Evolutionary conservation across 2,797 vertebrate species (phyloP).

Genomic region (Sparidentex hasta): DNA sequence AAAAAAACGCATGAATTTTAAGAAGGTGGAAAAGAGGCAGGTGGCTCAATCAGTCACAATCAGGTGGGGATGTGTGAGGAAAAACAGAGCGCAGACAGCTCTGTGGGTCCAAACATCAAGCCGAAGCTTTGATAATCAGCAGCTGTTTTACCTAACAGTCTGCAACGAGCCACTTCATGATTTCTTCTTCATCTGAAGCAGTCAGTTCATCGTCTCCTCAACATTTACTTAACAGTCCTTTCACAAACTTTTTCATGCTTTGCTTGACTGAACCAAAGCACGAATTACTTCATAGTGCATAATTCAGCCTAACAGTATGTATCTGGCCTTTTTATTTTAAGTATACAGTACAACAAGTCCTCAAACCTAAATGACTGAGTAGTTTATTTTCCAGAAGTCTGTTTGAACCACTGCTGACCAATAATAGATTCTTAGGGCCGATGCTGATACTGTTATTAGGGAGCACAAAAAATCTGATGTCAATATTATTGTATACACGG

Average conservation of each 20-base stretch:
- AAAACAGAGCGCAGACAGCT: background rate
- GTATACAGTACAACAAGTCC: too few species aligned
- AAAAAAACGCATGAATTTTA: background rate
- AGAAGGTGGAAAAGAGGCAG: constrained; percentile 1
- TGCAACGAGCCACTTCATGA: background rate
- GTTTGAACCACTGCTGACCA: too few species aligned
- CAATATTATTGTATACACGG: too few species aligned
- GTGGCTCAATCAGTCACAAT: constrained; percentile 9
- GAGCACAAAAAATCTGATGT: too few species aligned
- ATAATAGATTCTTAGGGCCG: too few species aligned
- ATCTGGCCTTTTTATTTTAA: background rate
- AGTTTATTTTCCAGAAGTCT: too few species aligned
- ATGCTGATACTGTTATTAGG: too few species aligned
- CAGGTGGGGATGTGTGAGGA: constrained; percentile 5
- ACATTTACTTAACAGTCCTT: background rate
- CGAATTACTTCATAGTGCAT: too few species aligned
- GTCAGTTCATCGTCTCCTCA: background rate
- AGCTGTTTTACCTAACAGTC: background rate
- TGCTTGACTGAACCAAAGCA: background rate
- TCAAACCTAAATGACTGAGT: too few species aligned
- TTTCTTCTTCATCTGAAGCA: background rate
- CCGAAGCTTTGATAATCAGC: constrained; percentile 1
- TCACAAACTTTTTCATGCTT: background rate
- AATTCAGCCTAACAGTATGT: too few species aligned
- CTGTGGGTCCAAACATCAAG: background rate